A percentile compares a stretch with the other conserved stretches of the same genome.
These are phyloP conservation scores for Solenopsis fugax DNA, from an alignment of 1,140 invertebrate species.

Conservation along the genomic window DNA sequence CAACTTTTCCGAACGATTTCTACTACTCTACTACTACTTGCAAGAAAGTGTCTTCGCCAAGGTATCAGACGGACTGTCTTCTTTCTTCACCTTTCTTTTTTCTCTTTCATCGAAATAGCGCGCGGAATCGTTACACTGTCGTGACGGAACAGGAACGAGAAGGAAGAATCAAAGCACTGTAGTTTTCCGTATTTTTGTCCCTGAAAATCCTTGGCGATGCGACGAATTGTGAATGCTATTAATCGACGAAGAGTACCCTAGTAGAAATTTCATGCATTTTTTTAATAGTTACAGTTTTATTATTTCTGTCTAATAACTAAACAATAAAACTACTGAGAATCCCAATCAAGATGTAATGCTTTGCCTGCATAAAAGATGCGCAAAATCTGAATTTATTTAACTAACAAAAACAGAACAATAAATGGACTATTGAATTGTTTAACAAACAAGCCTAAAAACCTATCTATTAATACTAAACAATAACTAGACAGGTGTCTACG, in stretches of 20 bases:
- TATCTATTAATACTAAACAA: too few relatives aligned
- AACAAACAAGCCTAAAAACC: too few relatives aligned
- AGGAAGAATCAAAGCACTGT: neutral
- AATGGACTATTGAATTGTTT: too few relatives aligned
- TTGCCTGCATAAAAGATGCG: too few relatives aligned
- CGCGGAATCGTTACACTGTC: neutral
- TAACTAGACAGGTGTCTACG: too few relatives aligned
- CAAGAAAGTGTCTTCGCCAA: slow-evolving; percentile 2
- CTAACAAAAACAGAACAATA: too few relatives aligned
- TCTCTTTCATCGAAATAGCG: slow-evolving; percentile 34
- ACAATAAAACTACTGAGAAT: too few relatives aligned
- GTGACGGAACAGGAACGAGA: neutral
- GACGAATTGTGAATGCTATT: neutral
- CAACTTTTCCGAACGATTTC: slow-evolving; percentile 43
- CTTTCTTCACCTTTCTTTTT: neutral
- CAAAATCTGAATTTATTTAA: too few relatives aligned
- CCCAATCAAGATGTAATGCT: too few relatives aligned
- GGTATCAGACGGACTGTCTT: slow-evolving; percentile 14
- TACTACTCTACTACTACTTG: neutral
- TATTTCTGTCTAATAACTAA: too few relatives aligned
- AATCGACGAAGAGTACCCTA: neutral
- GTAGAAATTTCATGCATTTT: too few relatives aligned
- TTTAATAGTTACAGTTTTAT: too few relatives aligned
- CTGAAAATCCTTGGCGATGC: neutral
- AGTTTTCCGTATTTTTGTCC: neutral